Conservation (phyloP, 2,113 vertebrate genomes). For the Zosterops borbonicus region DNA sequence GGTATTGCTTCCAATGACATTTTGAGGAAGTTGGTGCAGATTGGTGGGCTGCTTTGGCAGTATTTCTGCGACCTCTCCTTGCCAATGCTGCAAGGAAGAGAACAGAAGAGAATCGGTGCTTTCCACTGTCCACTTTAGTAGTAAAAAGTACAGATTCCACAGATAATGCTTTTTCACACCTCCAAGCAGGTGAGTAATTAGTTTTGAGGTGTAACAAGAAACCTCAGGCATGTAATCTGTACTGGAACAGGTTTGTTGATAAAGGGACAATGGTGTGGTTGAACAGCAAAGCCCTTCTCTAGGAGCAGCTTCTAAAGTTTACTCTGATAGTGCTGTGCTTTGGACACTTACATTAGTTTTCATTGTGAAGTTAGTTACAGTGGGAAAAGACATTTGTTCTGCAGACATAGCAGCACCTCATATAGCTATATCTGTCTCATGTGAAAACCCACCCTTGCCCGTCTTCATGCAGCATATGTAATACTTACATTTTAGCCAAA, state of each 20-base stretch:
- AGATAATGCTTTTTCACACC: not conserved
- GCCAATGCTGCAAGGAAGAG: not conserved
- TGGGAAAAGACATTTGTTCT: not conserved
- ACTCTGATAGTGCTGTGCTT: not conserved
- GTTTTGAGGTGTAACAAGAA: not conserved
- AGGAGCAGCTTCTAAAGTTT: not conserved
- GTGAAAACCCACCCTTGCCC: not conserved
- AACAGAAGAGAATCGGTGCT: not conserved
- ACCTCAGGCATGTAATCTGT: not conserved
- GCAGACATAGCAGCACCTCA: not conserved
- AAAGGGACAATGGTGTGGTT: not conserved
- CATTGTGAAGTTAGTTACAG: not conserved
- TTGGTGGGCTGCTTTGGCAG: not conserved
- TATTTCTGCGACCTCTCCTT: not conserved
- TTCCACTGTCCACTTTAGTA: not conserved
- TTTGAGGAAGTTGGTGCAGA: not conserved
- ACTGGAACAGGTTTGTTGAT: not conserved
- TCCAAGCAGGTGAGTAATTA: not conserved
- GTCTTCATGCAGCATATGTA: not conserved
- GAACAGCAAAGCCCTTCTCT: not conserved
- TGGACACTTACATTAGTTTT: not conserved
- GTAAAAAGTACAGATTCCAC: not conserved
- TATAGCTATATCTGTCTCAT: not conserved
- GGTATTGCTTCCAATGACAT: not conserved
- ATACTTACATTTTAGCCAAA: not conserved